A percentile compares a stretch with the other conserved stretches of the same genome.
Conservation (phyloP, 2,888 invertebrate genomes). For the Pandemis corylana region DNA sequence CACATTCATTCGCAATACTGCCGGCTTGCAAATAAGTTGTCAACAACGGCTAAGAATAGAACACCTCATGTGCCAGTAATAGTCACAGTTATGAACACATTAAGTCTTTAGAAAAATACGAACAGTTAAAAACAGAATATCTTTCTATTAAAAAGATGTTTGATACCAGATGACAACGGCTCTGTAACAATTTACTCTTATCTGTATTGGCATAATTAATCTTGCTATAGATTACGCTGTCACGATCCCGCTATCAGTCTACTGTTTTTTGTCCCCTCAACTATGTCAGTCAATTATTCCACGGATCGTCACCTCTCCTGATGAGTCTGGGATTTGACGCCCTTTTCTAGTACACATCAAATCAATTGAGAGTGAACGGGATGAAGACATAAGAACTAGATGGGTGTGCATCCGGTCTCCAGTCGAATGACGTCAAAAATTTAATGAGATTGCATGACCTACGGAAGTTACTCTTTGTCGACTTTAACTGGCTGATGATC, state of each 20-base stretch:
- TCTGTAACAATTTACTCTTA: background rate
- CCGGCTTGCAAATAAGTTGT: too few species aligned
- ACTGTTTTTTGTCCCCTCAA: background rate
- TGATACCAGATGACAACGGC: background rate
- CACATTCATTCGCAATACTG: too few species aligned
- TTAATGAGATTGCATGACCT: background rate
- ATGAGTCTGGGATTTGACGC: background rate
- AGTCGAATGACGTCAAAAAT: background rate
- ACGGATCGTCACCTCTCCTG: constrained; percentile 1
- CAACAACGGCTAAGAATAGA: too few species aligned
- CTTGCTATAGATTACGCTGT: background rate
- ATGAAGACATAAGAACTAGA: background rate
- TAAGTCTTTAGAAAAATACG: too few species aligned
- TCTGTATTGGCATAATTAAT: background rate
- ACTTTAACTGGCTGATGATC: too few species aligned
- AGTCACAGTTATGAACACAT: too few species aligned
- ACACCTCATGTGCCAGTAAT: too few species aligned
- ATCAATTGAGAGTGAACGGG: background rate
- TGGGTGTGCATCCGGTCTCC: background rate
- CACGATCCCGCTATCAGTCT: background rate
- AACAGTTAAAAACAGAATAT: too few species aligned
- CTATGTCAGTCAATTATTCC: background rate
- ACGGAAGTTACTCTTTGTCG: background rate
- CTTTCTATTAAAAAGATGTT: too few species aligned
- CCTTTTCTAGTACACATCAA: background rate